Evolutionary conservation across 2,888 invertebrate genomes (phyloP).

Genomic region (Polymixis lichenea): DNA sequence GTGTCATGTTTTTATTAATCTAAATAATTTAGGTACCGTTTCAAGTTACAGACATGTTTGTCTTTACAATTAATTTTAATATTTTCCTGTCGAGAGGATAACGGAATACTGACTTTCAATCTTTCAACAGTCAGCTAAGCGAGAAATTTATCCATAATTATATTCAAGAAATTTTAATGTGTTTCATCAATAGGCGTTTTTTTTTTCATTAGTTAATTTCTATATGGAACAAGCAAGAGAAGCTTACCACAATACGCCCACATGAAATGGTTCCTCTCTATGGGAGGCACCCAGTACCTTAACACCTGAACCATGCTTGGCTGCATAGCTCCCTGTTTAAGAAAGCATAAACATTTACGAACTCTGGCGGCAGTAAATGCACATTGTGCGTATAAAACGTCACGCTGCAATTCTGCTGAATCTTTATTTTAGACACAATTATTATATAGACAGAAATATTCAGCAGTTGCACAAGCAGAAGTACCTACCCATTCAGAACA

Average conservation of each 20-base stretch:
- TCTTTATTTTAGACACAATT: background rate
- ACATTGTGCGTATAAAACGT: background rate
- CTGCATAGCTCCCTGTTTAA: conserved; percentile 84
- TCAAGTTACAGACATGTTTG: background rate
- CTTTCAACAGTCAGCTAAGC: conserved; percentile 2
- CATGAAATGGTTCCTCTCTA: conserved; percentile 87
- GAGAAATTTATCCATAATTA: conserved; percentile 9
- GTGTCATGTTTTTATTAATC: conserved; percentile 9
- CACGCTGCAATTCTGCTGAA: background rate
- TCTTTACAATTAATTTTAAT: background rate
- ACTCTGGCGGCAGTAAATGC: background rate
- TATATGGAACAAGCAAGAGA: background rate
- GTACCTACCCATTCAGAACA: background rate
- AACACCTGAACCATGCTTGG: conserved; percentile 88
- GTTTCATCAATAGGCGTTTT: background rate
- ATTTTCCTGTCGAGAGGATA: conserved; percentile 14
- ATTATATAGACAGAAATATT: background rate
- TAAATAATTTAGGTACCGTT: conserved; percentile 30
- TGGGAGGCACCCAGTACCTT: conserved; percentile 86
- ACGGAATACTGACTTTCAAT: conserved; percentile 14
- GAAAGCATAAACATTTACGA: background rate
- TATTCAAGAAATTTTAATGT: background rate
- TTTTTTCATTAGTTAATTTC: background rate
- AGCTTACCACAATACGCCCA: conserved; percentile 88
- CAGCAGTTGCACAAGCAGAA: background rate